phyloP scores from a whole-genome alignment of 1,140 invertebrate genomes.

The Vanessa atalanta region DNA sequence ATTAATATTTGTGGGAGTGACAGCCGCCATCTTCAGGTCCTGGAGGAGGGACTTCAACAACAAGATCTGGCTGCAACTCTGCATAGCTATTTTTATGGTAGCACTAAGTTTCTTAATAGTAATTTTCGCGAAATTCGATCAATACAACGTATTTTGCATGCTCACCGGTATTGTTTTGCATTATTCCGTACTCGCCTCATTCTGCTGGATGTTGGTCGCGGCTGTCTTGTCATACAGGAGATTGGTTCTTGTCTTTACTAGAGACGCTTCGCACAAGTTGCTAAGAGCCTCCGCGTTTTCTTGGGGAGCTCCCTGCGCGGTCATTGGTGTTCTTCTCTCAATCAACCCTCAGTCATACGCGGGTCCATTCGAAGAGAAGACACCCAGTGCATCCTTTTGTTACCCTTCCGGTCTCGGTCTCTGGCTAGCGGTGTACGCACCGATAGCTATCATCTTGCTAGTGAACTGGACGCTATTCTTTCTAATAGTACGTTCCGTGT shows the following conservation, averaged over 20 bases:
- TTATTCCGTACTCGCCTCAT: conserved; percentile 75
- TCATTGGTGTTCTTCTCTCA: conserved; percentile 71
- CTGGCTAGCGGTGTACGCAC: conserved; percentile 75
- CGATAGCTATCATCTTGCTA: conserved; percentile 70
- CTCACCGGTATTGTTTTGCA: conserved; percentile 70
- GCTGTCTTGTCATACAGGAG: conserved; percentile 76
- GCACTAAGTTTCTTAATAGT: conserved; percentile 66
- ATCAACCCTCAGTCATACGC: conserved; percentile 65
- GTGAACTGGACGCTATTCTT: conserved; percentile 78
- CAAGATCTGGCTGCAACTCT: conserved; percentile 79
- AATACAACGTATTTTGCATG: conserved; percentile 64
- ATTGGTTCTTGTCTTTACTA: conserved; percentile 73
- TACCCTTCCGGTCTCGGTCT: conserved; percentile 73
- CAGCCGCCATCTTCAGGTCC: conserved; percentile 70
- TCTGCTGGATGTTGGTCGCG: conserved; percentile 81
- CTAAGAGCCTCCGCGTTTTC: conserved; percentile 73
- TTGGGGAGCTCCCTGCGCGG: conserved; percentile 68
- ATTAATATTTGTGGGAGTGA: conserved; percentile 68
- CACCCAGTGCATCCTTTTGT: conserved; percentile 66
- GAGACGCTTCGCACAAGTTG: conserved; percentile 75
- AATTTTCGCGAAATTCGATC: conserved; percentile 58
- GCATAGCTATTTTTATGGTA: conserved; percentile 67
- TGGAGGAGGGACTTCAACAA: conserved; percentile 79
- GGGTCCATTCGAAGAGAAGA: conserved; percentile 60
- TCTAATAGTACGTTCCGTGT: conserved; percentile 78